These are phyloP conservation scores for Sula dactylatra DNA, from an alignment of 2,113 vertebrate species.

Conservation along the genomic window DNA sequence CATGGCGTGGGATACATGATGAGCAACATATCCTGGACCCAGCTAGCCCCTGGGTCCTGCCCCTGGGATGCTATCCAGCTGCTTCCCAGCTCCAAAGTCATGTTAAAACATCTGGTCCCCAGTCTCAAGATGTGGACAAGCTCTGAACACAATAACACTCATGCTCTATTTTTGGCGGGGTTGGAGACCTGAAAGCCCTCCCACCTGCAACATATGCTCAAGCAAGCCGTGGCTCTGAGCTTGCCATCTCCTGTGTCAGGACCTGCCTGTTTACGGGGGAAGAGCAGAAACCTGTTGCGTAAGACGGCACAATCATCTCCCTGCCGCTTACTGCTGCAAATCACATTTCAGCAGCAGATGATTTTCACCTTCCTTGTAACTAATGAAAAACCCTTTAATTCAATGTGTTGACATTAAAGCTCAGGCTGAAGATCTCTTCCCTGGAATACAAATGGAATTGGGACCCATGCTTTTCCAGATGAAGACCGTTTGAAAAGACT, in stretches of 20 bases:
- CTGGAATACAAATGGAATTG: conserved; percentile 20
- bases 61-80: not conserved
- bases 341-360: not conserved
- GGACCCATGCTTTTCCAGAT: not conserved
- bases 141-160: not conserved
- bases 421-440: not conserved
- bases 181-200: not conserved
- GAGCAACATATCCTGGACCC: not conserved
- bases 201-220: not conserved
- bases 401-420: conserved; percentile 18
- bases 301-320: not conserved
- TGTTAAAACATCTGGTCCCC: not conserved
- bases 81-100: not conserved
- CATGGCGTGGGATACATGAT: too few species aligned
- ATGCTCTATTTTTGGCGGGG: fast-evolving
- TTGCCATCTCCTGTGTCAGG: not conserved
- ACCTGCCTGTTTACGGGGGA: not conserved
- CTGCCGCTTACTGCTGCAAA: not conserved
- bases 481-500: not conserved
- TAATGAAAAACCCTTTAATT: conserved; percentile 42
- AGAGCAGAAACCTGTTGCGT: not conserved
- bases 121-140: not conserved
- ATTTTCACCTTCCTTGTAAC: conserved; percentile 15
- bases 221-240: not conserved
- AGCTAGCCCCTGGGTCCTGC: not conserved